Evolutionary conservation across 2,113 vertebrate species (phyloP).

Genomic region (Alethe diademata): DNA sequence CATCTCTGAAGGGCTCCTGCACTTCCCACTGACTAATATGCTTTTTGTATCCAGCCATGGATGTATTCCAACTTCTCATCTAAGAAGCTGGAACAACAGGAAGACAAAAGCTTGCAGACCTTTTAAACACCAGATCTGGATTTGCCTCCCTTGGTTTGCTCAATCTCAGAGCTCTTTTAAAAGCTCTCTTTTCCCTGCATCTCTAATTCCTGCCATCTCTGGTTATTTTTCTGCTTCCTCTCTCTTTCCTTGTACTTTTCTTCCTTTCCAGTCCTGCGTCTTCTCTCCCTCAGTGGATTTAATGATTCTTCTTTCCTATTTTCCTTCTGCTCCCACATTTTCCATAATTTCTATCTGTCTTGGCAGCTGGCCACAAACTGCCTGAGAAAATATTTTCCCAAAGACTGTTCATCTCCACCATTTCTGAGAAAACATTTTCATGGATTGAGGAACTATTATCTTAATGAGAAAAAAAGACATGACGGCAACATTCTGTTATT

Average conservation of each 20-base stretch:
- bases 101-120: constrained; percentile 8
- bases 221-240: background rate
- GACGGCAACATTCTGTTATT: background rate
- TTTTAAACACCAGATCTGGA: background rate
- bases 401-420: background rate
- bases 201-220: background rate
- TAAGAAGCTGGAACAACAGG: background rate
- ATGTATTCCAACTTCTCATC: background rate
- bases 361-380: background rate
- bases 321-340: background rate
- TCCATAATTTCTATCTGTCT: background rate
- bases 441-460: background rate
- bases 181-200: background rate
- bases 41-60: constrained; percentile 32
- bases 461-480: background rate
- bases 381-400: constrained; percentile 48
- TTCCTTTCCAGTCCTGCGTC: background rate
- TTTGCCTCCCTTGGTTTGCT: background rate
- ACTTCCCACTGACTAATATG: constrained; percentile 4
- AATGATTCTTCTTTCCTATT: background rate
- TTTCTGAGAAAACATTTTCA: background rate
- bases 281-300: background rate
- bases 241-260: background rate
- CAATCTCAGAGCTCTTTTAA: background rate
- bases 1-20: background rate